Percentiles rank a stretch among this genome's conserved stretches.
phyloP scores from a whole-genome alignment of 2,888 invertebrate genomes.

The Gryllus longicercus region DNA sequence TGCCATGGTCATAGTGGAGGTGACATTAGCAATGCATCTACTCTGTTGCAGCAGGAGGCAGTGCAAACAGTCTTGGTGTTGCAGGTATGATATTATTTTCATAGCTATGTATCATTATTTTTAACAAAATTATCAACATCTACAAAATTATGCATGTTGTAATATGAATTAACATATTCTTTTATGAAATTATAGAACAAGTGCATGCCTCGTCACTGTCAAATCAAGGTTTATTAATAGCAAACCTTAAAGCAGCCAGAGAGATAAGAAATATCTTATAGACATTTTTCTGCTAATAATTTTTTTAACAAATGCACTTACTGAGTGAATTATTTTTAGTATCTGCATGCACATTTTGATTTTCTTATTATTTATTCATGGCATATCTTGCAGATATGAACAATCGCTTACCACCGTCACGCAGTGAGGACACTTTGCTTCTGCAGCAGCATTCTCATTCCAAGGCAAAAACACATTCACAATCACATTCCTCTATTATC shows the following conservation, averaged over 20 bases:
- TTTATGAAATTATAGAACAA: no score
- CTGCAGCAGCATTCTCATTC: conserved; percentile 45
- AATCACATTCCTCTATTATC: conserved; percentile 35
- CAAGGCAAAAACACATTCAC: conserved; percentile 20
- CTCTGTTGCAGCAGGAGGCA: conserved; percentile 43
- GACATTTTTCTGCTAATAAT: no score
- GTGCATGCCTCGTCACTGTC: no score
- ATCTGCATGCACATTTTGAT: no score
- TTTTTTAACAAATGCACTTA: no score
- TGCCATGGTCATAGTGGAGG: conserved; percentile 47
- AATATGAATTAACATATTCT: no score
- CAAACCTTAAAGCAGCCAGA: no score
- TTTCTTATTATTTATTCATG: background rate
- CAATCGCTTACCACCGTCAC: conserved; percentile 65
- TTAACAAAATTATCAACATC: conserved; percentile 44
- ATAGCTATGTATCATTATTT: no score
- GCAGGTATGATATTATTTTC: background rate
- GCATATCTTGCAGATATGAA: conserved; percentile 24
- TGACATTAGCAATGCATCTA: conserved; percentile 45
- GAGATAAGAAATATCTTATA: no score
- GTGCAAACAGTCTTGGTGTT: conserved; percentile 44
- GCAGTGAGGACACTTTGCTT: conserved; percentile 75
- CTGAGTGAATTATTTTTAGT: no score
- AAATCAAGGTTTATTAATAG: no score
- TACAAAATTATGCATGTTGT: no score